phyloP scores from a whole-genome alignment of 2,113 vertebrate genomes.

The Puntigrus tetrazona region DNA sequence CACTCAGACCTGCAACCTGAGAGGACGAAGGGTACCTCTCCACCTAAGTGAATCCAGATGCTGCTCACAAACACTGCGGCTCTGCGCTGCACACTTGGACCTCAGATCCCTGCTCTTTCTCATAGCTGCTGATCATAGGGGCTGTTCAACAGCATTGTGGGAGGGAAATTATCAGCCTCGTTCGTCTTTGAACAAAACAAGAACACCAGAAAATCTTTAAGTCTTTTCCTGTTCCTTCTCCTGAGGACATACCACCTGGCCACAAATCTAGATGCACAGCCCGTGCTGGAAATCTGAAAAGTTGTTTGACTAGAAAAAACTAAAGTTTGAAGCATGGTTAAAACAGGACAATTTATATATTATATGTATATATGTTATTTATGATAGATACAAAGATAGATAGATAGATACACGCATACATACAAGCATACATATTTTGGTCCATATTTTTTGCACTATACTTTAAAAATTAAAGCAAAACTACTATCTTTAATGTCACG shows the following conservation, averaged over 20 bases:
- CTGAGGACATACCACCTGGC: slow-evolving; percentile 73
- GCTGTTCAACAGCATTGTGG: slow-evolving; percentile 82
- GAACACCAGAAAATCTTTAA: slow-evolving; percentile 83
- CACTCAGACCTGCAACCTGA: slow-evolving; percentile 89
- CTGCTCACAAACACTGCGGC: slow-evolving; percentile 75
- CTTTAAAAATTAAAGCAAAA: too few relatives aligned
- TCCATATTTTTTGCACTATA: too few relatives aligned
- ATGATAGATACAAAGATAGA: neutral
- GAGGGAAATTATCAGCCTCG: slow-evolving; percentile 82
- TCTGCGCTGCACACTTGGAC: slow-evolving; percentile 76
- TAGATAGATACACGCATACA: too few relatives aligned
- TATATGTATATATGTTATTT: neutral
- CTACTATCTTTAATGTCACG: too few relatives aligned
- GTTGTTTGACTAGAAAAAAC: neutral
- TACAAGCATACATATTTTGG: too few relatives aligned
- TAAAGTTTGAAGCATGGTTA: neutral
- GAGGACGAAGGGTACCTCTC: slow-evolving; percentile 74
- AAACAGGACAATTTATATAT: neutral
- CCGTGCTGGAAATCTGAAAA: slow-evolving; percentile 29
- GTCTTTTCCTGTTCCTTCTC: slow-evolving; percentile 78
- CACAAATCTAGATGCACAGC: slow-evolving; percentile 57
- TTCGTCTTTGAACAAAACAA: slow-evolving; percentile 82
- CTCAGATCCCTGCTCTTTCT: slow-evolving; percentile 83
- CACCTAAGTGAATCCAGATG: slow-evolving; percentile 96
- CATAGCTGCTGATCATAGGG: slow-evolving; percentile 85